Percentiles rank a stretch among this genome's conserved stretches.
Conservation (phyloP, 1,140 invertebrate genomes). For the Oryctes rhinoceros region DNA sequence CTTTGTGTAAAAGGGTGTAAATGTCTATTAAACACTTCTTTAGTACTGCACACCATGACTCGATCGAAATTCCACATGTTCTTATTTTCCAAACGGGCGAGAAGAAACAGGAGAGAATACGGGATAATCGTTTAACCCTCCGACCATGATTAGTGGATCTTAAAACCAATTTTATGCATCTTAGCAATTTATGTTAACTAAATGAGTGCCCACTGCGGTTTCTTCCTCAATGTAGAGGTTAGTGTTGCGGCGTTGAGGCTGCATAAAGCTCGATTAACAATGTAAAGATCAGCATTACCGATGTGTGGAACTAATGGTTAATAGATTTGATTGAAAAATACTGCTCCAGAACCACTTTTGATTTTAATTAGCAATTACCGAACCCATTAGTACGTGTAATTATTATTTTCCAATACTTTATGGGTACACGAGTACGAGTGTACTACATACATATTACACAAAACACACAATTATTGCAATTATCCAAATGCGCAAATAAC, state of each 20-base stretch:
- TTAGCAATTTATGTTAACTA: conserved; percentile 41
- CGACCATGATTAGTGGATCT: conserved; percentile 42
- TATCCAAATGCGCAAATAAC: background rate
- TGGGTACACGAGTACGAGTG: conserved; percentile 14
- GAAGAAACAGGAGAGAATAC: conserved; percentile 30
- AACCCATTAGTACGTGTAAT: conserved; percentile 31
- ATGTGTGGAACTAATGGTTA: conserved; percentile 47
- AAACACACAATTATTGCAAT: conserved; percentile 29
- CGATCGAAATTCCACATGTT: conserved; percentile 44
- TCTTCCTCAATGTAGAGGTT: background rate
- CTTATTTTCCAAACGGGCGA: conserved; percentile 38
- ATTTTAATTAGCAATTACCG: conserved; percentile 41
- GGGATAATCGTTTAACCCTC: conserved; percentile 45
- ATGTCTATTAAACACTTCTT: conserved; percentile 52
- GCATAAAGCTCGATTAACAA: conserved; percentile 6
- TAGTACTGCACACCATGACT: conserved; percentile 46
- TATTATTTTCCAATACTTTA: conserved; percentile 29
- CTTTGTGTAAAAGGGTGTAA: conserved; percentile 52
- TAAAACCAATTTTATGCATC: conserved; percentile 47
- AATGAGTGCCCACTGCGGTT: conserved; percentile 20
- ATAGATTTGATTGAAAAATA: conserved; percentile 39
- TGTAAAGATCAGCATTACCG: conserved; percentile 39
- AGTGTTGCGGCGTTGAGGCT: conserved; percentile 23
- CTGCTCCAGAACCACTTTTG: background rate
- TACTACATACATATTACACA: conserved; percentile 3